These are phyloP conservation scores for Leptinotarsa undecemlineata DNA, from an alignment of 1,140 invertebrate species.

Conservation along the genomic window DNA sequence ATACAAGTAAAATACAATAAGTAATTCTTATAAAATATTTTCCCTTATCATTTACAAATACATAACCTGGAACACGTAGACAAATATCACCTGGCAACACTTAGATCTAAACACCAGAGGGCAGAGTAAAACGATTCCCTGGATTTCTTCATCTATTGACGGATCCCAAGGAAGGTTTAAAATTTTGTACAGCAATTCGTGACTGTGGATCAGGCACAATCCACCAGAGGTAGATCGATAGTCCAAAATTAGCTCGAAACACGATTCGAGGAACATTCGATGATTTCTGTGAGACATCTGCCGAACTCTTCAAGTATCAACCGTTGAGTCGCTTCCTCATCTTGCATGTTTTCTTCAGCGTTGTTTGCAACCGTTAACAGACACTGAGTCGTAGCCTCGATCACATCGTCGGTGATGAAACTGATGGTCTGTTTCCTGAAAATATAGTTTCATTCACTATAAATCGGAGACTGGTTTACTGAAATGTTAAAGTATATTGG, in stretches of 20 bases:
- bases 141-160: background rate
- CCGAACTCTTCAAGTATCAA: conserved; percentile 94
- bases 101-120: background rate
- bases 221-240: background rate
- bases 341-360: conserved; percentile 70
- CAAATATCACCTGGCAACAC: conserved; percentile 2
- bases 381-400: conserved; percentile 94
- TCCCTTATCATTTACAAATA: background rate
- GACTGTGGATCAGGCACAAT: too few species aligned
- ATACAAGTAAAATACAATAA: background rate
- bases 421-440: conserved; percentile 76
- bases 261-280: conserved; percentile 61
- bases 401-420: conserved; percentile 89
- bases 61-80: background rate
- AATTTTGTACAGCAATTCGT: too few species aligned
- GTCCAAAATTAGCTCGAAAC: conserved; percentile 28
- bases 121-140: background rate
- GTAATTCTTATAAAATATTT: background rate
- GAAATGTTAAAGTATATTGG: too few species aligned
- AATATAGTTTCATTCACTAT: conserved; percentile 15
- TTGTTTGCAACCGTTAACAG: conserved; percentile 89
- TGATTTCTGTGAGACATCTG: conserved; percentile 90
- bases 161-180: too few species aligned
- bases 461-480: too few species aligned
- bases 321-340: conserved; percentile 76